Percentiles rank a stretch among this genome's conserved stretches.
phyloP scores from a whole-genome alignment of 2,797 vertebrate species.

The Streptopelia turtur region DNA sequence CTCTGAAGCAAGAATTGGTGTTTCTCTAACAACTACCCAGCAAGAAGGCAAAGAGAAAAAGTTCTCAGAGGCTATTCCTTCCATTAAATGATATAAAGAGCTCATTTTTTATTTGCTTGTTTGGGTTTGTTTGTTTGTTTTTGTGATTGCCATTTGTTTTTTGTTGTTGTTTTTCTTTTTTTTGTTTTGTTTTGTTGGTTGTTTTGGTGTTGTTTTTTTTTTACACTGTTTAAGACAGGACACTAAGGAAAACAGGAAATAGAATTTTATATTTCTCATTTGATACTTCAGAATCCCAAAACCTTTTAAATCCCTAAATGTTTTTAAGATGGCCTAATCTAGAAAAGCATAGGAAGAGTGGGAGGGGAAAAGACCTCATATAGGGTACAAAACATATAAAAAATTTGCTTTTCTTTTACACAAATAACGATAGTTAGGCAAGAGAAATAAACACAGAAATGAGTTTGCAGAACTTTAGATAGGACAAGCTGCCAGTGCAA shows the following conservation, averaged over 20 bases:
- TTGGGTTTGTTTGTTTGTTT: too few relatives aligned
- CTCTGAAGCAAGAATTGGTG: neutral
- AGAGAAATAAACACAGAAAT: neutral
- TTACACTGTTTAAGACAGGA: neutral
- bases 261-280: neutral
- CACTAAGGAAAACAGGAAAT: neutral
- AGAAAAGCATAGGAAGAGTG: neutral
- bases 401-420: neutral
- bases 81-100: neutral
- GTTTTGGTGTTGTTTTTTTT: neutral
- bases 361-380: neutral
- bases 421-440: neutral
- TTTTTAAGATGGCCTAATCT: neutral
- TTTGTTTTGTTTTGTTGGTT: too few relatives aligned
- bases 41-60: neutral
- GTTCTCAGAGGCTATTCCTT: neutral
- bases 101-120: too few relatives aligned
- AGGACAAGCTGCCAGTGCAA: neutral
- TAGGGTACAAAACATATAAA: fast-evolving
- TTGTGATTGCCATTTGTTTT: too few relatives aligned
- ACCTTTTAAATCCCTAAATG: neutral
- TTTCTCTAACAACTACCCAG: neutral
- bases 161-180: fast-evolving
- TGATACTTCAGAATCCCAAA: neutral
- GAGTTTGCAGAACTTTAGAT: neutral